Base-by-base conservation (phyloP, 92 coral and sea anemone species). In the Chrysogorgia sp. region DNA sequence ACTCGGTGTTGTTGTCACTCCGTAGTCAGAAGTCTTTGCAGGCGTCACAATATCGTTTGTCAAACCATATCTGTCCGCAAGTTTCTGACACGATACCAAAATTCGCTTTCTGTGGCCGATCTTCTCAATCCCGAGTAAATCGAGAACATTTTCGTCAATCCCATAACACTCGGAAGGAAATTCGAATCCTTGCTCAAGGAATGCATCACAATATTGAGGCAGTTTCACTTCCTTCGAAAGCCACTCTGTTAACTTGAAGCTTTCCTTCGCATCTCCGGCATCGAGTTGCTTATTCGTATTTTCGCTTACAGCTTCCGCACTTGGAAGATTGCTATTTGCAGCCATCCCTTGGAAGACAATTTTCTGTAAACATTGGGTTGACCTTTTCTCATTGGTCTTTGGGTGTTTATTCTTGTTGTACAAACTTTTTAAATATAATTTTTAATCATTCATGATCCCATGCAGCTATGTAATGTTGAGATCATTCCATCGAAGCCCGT, bases 61-160 rank as follows among this genome's bases (percentile, higher is more conserved):
- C 40, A 61, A 34, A 12, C 86, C 80, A 25, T 83, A 86, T 64
- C 84, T 83, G 24, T 74, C 90, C 48, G 76, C 82, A 3, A 96
- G 86, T 40, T 82, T 70, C 70, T 75, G 86, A 58, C 85, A 85
- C 63, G 80, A 89, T 35, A 67, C 81, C 29, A 96, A 61, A 32
- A 96, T 41, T 66, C 99, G 83, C 70, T 75, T 96, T 45, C 99
- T 89, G 79, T 96, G 99, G 58, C 92, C 92, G 15, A 92, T 86
- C 32, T 87, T 84, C 26, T 67, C 77, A 65, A 96, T 90, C 50
- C 88, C 92, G 23, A 96, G 68, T 19, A 61, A 35, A 79, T 91
- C 97, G 26, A 96, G 88, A 12, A 79, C 91, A 61, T 49, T 67
- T 45, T 91, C 97, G 29, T 82, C 77, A 15, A 96, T 75, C 32